Base-by-base conservation (phyloP, 1,140 invertebrate genomes). In the Saxidomus purpurata region DNA sequence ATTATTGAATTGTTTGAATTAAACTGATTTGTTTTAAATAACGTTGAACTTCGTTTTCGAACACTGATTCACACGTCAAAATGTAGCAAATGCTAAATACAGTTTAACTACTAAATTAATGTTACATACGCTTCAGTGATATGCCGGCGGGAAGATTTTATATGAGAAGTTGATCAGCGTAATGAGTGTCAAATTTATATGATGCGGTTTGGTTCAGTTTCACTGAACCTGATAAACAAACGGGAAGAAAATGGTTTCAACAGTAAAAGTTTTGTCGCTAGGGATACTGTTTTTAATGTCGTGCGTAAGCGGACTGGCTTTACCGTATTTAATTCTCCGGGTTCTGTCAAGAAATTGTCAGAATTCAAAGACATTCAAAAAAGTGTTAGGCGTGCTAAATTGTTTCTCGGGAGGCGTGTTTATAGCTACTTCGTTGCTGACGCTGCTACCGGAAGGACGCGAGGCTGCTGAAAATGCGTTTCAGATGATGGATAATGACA, bases 351-450 rank as follows among this genome's bases (percentile, higher is more conserved):
- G 25, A 15, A 79, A 38, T 43, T 34, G 38, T 28, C 28, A 38
- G 2, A 15, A 25, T 38, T 49, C 59, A 31, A 28, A 67, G 11
- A n/a, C n/a, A 15, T 84, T 84, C 31, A 61, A 67, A 28, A 69
- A 49, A 40, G 63, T 84, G 25, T 31, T 87, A 28, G 52, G 67
- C n/a, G 83, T 86, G 36, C 67, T 94, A 0, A 94, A 94, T 84
- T 93, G 96, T 91, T 97, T 96, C 91, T 96, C 96, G 52, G 96
- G 96, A 17, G 96, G 96, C 25, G 96, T 97, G 47, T 97, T 97
- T 90, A 93, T 97, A 22, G 96, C 94, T 11, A 96, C 96, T n/a
- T 96, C 96, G 74, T 93, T 97, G 17, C 92, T 97, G 0, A 96
- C 96, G 90, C 92, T 97, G 31, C 94, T 96, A 87, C 96, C 96